phyloP scores from a whole-genome alignment of 2,797 vertebrate genomes.

The Astyanax mexicanus region DNA sequence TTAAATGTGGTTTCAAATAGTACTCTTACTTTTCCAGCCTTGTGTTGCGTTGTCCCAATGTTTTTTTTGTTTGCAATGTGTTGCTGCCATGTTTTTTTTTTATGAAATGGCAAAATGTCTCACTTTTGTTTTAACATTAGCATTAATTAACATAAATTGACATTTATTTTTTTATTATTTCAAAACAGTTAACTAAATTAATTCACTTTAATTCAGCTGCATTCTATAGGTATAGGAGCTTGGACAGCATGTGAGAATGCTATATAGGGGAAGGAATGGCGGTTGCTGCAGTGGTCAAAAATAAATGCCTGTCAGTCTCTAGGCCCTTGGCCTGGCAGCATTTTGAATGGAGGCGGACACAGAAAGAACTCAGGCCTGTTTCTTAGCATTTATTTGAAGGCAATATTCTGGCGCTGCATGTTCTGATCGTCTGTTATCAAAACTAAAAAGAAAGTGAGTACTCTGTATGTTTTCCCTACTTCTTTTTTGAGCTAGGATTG shows the following conservation, averaged over 20 bases:
- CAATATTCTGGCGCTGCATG: neutral
- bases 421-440: neutral
- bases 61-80: no score
- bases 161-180: neutral
- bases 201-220: neutral
- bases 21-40: no score
- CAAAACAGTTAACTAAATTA: neutral
- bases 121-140: no score
- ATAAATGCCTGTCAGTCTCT: neutral
- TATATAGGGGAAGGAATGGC: neutral
- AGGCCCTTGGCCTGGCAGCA: neutral
- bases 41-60: no score
- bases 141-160: no score
- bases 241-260: neutral
- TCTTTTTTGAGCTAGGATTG: slow-evolving; percentile 25
- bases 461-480: neutral
- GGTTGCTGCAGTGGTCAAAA: neutral
- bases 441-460: neutral
- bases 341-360: neutral
- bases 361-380: neutral
- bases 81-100: no score
- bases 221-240: neutral
- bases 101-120: no score
- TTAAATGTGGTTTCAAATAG: no score
- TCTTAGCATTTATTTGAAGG: neutral